Percentiles rank a stretch among this genome's conserved stretches.
Conservation (phyloP, 2,888 invertebrate genomes). For the Octonoba sinensis region DNA sequence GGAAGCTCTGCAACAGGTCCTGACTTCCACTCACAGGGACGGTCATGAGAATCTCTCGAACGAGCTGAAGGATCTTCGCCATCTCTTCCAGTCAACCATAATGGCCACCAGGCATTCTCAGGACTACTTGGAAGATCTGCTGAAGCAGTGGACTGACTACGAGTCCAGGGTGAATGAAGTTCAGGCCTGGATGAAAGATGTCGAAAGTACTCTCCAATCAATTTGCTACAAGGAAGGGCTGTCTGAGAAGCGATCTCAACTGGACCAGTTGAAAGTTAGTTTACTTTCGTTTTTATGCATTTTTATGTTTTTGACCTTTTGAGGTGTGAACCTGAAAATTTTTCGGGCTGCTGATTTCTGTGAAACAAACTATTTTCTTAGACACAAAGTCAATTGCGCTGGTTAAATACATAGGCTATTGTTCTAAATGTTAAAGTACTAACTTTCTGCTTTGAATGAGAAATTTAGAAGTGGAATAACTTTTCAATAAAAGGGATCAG, state of each 20-base stretch:
- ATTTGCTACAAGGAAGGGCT: conserved; percentile 87
- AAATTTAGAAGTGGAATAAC: too few relatives aligned
- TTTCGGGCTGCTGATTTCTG: too few relatives aligned
- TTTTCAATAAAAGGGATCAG: too few relatives aligned
- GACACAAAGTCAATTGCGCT: too few relatives aligned
- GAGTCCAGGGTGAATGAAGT: conserved; percentile 88
- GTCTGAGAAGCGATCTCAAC: conserved; percentile 85
- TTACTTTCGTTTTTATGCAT: not conserved
- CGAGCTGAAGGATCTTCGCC: conserved; percentile 88
- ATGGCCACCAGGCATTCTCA: conserved; percentile 75
- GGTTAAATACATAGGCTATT: too few relatives aligned
- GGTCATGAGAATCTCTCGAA: conserved; percentile 37
- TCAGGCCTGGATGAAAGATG: conserved; percentile 87
- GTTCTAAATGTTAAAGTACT: too few relatives aligned
- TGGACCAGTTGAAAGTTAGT: conserved; percentile 79
- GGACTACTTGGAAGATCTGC: conserved; percentile 83
- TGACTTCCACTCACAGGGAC: conserved; percentile 37
- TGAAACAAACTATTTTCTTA: too few relatives aligned
- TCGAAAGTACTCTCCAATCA: conserved; percentile 88
- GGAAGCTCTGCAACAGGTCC: conserved; percentile 40
- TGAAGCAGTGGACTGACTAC: conserved; percentile 92
- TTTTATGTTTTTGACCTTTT: not conserved
- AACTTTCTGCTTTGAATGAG: too few relatives aligned
- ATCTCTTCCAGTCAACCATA: conserved; percentile 84
- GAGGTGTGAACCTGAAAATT: not conserved